Base-by-base conservation (phyloP, 2,888 invertebrate genomes). In the Tinea semifulvella region DNA sequence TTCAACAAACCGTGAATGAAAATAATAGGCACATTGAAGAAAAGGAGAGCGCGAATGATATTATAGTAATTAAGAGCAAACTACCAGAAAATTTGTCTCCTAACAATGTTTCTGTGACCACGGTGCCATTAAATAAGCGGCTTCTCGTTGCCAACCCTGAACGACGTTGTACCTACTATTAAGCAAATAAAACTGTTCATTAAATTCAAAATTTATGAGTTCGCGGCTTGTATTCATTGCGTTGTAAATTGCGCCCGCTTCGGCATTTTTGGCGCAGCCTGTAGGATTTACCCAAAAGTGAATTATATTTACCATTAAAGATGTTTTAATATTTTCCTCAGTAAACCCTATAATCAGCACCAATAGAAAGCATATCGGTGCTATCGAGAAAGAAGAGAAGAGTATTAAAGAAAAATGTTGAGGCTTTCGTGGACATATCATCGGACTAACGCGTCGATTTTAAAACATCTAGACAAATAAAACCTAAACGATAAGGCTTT, bases 1-100 rank as follows among this genome's bases (percentile, higher is more conserved):
- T 58, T 65, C 61, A 71, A 64, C 69, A 65, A 71, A 65, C 65
- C 69, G 59, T 70, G 60, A 64, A 65, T 36, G 62, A 57, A 62
- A 65, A 68, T 72, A 66, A 69, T 71, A 65, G 60, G 56, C 53
- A 52, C 56, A 55, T 51, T 49, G 50, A 45, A 50, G 50, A 45
- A 58, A 58, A 59, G 56, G 55, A 57, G 53, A 61, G 56, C 57
- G 56, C 53, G 53, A 65, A 65, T 62, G 56, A 63, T 64, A 67
- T 65, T 64, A 65, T 61, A 65, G 65, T 65, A 72, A 70, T 73
- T 70, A 70, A 66, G 59, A 58, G 53, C 55, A 64, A 66, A 63
- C 59, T 62, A 65, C 59, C 63, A 64, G 60, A 62, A 67, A 71
- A 73, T 69, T 67, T 57, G 62, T 59, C 61, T 51, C 55, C 48